Evolutionary conservation across 2,113 vertebrate species (phyloP).

Genomic region (Tragelaphus buxtoni): DNA sequence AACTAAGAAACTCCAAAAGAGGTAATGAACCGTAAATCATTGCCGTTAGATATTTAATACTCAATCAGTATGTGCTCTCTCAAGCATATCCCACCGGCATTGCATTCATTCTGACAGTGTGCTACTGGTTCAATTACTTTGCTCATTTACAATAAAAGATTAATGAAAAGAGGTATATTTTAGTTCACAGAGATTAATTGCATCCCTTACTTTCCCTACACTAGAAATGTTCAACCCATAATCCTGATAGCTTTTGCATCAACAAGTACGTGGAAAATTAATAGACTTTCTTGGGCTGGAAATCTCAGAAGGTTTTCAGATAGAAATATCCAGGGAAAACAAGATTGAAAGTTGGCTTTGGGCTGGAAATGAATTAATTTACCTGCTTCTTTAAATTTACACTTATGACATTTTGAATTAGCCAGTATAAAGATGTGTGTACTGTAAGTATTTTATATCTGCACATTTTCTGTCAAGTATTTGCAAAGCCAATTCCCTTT

Average conservation of each 20-base stretch:
- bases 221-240: slow-evolving; percentile 89
- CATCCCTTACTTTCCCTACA: slow-evolving; percentile 85
- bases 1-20: slow-evolving; percentile 85
- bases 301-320: slow-evolving; percentile 81
- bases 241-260: slow-evolving; percentile 91
- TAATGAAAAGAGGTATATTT: slow-evolving; percentile 94
- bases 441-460: slow-evolving; percentile 43
- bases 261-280: slow-evolving; percentile 92
- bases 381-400: slow-evolving; percentile 76
- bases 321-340: slow-evolving; percentile 79
- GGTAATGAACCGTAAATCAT: slow-evolving; percentile 92
- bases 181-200: slow-evolving; percentile 94
- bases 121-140: slow-evolving; percentile 87
- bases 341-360: slow-evolving; percentile 79
- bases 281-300: slow-evolving; percentile 88
- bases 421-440: slow-evolving; percentile 50
- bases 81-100: slow-evolving; percentile 86
- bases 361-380: slow-evolving; percentile 81
- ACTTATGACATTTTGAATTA: slow-evolving; percentile 78
- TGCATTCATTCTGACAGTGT: slow-evolving; percentile 87
- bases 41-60: slow-evolving; percentile 90
- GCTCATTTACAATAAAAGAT: slow-evolving; percentile 93
- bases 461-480: slow-evolving; percentile 23
- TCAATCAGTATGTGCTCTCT: slow-evolving; percentile 90
- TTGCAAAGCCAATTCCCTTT: slow-evolving; percentile 39